Base-by-base conservation (phyloP, 1,140 invertebrate species). In the Aethina tumida region DNA sequence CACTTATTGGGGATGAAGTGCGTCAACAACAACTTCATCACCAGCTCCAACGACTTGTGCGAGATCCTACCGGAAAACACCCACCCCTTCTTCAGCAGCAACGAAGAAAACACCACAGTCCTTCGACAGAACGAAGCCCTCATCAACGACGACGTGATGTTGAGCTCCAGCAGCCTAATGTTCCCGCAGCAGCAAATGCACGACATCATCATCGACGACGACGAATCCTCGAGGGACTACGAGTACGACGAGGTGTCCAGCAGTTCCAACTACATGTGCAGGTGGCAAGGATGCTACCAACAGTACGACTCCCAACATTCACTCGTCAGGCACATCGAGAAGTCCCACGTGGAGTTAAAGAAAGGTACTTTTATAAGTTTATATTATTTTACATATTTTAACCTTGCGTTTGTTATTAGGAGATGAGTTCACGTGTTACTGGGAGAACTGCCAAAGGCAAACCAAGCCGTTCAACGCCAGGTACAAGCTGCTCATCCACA, bases 401-500 rank as follows among this genome's bases (percentile, higher is more conserved):
- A 29, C 6, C 35, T 14, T 13, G 12, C 17, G 10, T 7, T 25
- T 21, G 10, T 39, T 57, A 50, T 29, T 43, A 73, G 75, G 76
- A 7, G 88, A 90, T 20, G 90, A 95, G 50, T 96, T 92, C 59
- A 83, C 85, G 10, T 97, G 93, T 60, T 78, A 85, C 26, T 97
- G 93, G 93, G 67, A 77, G 26, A 81, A 82, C 2, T 97, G 93
- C 66, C 81, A 84, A 0, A 69, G 92, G 17, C 72, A 79, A 28
- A 72, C 81, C 21, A 77, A 84, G 28, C 89, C 92, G 0, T 97
- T 97, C 64, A 97, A 97, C 63, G 93, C 93, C 0, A 71, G 93
- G 34, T 97, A 97, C 69, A 97, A 97, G 58, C 67, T 97, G 4
- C 73, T 97, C 5, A 96, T 96, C 39, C 93, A 97, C 60, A 96